A percentile compares a stretch with the other conserved stretches of the same genome.
phyloP scores from a whole-genome alignment of 2,888 invertebrate genomes.

The Saturnia japonica region DNA sequence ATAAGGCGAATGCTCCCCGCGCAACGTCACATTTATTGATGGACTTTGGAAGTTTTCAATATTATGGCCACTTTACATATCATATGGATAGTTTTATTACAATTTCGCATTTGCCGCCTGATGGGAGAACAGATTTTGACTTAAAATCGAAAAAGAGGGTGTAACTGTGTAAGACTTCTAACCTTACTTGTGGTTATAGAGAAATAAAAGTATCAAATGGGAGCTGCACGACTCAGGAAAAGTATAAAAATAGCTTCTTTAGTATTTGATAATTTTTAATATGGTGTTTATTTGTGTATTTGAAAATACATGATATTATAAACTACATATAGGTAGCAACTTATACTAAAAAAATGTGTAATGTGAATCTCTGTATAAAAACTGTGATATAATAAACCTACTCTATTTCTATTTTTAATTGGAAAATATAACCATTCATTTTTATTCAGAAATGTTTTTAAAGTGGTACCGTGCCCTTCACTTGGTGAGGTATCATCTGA shows the following conservation, averaged over 20 bases:
- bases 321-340: neutral
- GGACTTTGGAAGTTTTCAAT: constrained; percentile 81
- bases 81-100: constrained; percentile 79
- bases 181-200: neutral
- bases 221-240: neutral
- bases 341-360: neutral
- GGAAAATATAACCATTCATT: neutral
- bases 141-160: constrained; percentile 40
- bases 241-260: too few relatives aligned
- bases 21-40: constrained; percentile 78
- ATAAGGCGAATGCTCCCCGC: constrained; percentile 63
- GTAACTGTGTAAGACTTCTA: constrained; percentile 13
- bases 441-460: neutral
- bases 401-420: too few relatives aligned
- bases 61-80: constrained; percentile 81
- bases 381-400: too few relatives aligned
- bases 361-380: too few relatives aligned
- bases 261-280: too few relatives aligned
- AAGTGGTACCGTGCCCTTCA: constrained; percentile 7
- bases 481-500: constrained; percentile 24
- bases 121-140: constrained; percentile 66
- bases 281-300: too few relatives aligned
- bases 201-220: neutral
- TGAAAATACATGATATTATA: too few relatives aligned
- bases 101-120: constrained; percentile 81